Percentiles rank a stretch among this genome's conserved stretches.
phyloP scores from a whole-genome alignment of 2,113 vertebrate genomes.

The Cairina moschata region DNA sequence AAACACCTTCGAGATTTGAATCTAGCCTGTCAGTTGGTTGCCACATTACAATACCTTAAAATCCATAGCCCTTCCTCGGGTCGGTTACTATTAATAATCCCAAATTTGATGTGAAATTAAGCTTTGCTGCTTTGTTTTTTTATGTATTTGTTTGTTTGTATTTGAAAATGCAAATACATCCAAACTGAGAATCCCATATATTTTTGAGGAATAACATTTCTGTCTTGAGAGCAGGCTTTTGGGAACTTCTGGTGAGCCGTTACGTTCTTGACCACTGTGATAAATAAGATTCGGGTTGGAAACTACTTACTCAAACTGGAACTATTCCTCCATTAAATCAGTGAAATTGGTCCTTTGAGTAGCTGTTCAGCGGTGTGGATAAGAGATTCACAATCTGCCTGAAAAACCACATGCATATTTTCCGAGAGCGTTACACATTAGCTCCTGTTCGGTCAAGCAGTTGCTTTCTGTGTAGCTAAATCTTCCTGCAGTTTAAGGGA shows the following conservation, averaged over 20 bases:
- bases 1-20: slow-evolving; percentile 55
- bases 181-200: background rate
- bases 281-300: slow-evolving; percentile 41
- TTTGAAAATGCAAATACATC: background rate
- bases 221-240: background rate
- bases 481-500: background rate
- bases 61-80: background rate
- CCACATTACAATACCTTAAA: slow-evolving; percentile 1
- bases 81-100: slow-evolving; percentile 3
- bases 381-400: slow-evolving; percentile 41
- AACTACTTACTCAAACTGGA: slow-evolving; percentile 41
- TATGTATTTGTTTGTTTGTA: background rate
- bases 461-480: slow-evolving; percentile 2
- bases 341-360: slow-evolving; percentile 42
- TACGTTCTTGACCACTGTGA: background rate
- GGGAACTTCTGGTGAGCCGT: background rate
- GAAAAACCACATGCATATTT: slow-evolving; percentile 36
- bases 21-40: slow-evolving; percentile 42
- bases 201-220: background rate
- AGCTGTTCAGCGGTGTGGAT: slow-evolving; percentile 2
- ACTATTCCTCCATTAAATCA: slow-evolving; percentile 38
- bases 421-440: background rate
- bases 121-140: too few relatives aligned
- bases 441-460: slow-evolving; percentile 19
- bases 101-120: background rate